Evolutionary conservation across 2,888 invertebrate genomes (phyloP).

Genomic region (Ptychoptera albimana): DNA sequence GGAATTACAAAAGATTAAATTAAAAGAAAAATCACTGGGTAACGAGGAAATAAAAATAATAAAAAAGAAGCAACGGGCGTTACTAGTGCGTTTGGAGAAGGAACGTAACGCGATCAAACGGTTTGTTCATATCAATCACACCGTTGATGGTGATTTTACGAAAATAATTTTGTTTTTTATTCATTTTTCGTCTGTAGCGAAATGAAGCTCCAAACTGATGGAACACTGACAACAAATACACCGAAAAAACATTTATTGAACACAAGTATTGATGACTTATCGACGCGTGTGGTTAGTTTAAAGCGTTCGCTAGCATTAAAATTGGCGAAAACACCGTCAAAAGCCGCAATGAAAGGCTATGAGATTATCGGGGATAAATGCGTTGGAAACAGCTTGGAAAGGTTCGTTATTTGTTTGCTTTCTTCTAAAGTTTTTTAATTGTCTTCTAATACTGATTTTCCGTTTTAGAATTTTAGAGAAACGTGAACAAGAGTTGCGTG

Average conservation of each 20-base stretch:
- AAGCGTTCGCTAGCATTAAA: not conserved
- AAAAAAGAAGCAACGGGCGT: constrained; percentile 49
- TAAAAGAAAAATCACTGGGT: constrained; percentile 35
- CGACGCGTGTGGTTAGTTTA: no score
- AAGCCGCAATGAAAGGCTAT: constrained; percentile 9
- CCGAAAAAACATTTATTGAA: not conserved
- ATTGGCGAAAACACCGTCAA: constrained; percentile 1
- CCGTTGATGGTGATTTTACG: no score
- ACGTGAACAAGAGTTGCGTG: constrained; percentile 32
- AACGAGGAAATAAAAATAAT: constrained; percentile 39
- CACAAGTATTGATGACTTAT: no score
- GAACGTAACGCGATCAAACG: constrained; percentile 51
- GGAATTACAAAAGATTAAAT: constrained; percentile 45
- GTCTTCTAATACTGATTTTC: constrained; percentile 16
- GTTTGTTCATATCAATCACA: constrained; percentile 22
- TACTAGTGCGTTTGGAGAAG: constrained; percentile 46
- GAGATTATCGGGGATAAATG: constrained; percentile 15
- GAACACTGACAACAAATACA: not conserved
- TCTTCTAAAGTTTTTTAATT: constrained; percentile 14
- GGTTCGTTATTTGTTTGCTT: constrained; percentile 10
- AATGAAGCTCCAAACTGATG: not conserved
- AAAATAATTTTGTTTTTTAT: not conserved
- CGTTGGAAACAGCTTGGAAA: constrained; percentile 16
- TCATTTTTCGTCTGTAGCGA: not conserved
- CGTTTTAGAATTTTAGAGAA: constrained; percentile 20